Evolutionary conservation across 1,140 invertebrate species (phyloP).

Genomic region (Sycophila sp.): DNA sequence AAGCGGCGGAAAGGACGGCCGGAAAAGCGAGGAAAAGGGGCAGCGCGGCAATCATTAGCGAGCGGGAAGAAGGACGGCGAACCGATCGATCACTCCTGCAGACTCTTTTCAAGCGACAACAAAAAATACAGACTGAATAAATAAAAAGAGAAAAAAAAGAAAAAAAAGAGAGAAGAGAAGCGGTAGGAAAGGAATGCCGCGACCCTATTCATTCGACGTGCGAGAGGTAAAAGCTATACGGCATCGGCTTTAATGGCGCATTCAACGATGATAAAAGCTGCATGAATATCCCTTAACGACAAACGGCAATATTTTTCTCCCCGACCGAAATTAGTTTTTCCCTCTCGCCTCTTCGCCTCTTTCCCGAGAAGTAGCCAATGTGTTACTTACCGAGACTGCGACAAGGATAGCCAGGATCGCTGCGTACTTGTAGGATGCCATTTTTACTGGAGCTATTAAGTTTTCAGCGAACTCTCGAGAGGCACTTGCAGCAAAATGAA

Average conservation of each 20-base stretch:
- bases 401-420: neutral
- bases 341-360: too few relatives aligned
- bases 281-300: neutral
- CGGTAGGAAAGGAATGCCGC: neutral
- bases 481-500: too few relatives aligned
- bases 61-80: neutral
- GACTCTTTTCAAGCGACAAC: too few relatives aligned
- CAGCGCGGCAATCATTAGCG: conserved; percentile 11
- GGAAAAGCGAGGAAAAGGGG: neutral
- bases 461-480: neutral
- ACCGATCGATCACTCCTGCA: neutral
- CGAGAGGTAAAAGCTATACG: neutral
- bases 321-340: neutral
- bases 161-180: neutral
- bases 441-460: neutral
- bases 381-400: conserved; percentile 11
- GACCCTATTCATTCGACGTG: neutral
- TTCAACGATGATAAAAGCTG: conserved; percentile 1
- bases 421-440: neutral
- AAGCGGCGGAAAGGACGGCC: neutral
- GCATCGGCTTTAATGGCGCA: neutral
- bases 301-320: neutral
- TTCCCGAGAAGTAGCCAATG: too few relatives aligned
- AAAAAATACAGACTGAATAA: neutral
- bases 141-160: neutral